Evolutionary conservation across 2,797 vertebrate genomes (phyloP).

Genomic region (Eulemur albifrons): DNA sequence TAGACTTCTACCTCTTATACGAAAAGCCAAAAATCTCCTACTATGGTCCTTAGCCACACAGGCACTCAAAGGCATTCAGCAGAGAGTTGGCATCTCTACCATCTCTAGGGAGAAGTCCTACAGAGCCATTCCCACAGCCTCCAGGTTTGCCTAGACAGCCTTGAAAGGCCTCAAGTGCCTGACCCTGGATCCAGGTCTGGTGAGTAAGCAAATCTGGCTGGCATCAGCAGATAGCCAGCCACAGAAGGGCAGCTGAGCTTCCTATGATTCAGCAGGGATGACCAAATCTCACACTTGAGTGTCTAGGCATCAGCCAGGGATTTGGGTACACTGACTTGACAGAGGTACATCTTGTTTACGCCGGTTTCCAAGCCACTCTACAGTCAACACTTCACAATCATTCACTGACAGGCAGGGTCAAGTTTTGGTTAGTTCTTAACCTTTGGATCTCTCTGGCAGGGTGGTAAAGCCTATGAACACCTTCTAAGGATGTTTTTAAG

Average conservation of each 20-base stretch:
- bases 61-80: not conserved
- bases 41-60: not conserved
- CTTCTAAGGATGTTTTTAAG: not conserved
- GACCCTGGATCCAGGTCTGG: not conserved
- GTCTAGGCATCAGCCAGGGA: not conserved
- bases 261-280: not conserved
- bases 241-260: not conserved
- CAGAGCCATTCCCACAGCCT: not conserved
- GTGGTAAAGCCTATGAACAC: not conserved
- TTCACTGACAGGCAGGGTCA: not conserved
- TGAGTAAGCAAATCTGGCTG: not conserved
- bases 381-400: not conserved
- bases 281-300: not conserved
- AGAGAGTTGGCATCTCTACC: not conserved
- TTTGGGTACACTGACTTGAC: not conserved
- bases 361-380: not conserved
- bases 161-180: not conserved
- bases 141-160: not conserved
- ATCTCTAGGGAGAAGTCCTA: not conserved
- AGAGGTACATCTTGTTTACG: not conserved
- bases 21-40: not conserved
- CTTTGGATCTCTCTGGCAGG: not conserved
- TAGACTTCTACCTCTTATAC: not conserved
- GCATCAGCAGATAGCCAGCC: not conserved
- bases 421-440: not conserved